Evolutionary conservation across 2,888 invertebrate species (phyloP).

Genomic region (Tryphoninae sp.): DNA sequence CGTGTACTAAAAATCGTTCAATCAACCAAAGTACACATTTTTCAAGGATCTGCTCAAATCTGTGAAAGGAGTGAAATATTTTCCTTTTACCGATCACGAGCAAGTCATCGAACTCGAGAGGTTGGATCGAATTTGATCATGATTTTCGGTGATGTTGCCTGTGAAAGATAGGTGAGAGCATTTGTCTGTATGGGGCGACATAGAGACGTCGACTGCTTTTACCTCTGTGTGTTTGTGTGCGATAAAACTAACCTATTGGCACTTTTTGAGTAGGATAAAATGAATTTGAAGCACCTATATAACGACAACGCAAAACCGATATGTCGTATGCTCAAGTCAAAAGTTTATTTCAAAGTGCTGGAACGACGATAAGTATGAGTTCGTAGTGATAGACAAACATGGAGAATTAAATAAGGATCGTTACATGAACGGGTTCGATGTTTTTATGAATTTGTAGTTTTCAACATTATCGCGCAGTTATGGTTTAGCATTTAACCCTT

Average conservation of each 20-base stretch:
- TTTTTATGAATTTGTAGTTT: too few relatives aligned
- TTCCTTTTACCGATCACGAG: slow-evolving; percentile 62
- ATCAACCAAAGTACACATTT: slow-evolving; percentile 73
- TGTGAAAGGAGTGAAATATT: slow-evolving; percentile 68
- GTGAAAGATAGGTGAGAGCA: slow-evolving; percentile 68
- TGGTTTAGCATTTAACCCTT: too few relatives aligned
- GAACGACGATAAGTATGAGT: slow-evolving; percentile 54
- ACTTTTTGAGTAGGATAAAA: slow-evolving; percentile 66
- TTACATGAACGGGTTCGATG: slow-evolving; percentile 18
- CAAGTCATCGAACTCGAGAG: slow-evolving; percentile 65
- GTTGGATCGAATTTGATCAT: slow-evolving; percentile 70
- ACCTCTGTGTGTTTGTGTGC: slow-evolving; percentile 61
- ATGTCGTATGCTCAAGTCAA: slow-evolving; percentile 64
- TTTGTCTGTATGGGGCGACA: slow-evolving; percentile 67
- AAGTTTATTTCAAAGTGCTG: slow-evolving; percentile 39
- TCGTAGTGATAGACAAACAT: slow-evolving; percentile 66
- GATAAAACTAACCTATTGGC: slow-evolving; percentile 66
- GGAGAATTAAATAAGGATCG: slow-evolving; percentile 58
- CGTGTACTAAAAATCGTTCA: slow-evolving; percentile 71
- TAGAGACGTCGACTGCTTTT: slow-evolving; percentile 55
- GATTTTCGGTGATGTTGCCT: slow-evolving; percentile 69
- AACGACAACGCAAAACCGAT: slow-evolving; percentile 66
- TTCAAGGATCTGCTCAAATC: slow-evolving; percentile 66
- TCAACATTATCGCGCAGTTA: too few relatives aligned
- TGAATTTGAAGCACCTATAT: slow-evolving; percentile 65